These are phyloP conservation scores for Nixonia krombeini DNA, from an alignment of 1,140 invertebrate species.

Conservation along the genomic window DNA sequence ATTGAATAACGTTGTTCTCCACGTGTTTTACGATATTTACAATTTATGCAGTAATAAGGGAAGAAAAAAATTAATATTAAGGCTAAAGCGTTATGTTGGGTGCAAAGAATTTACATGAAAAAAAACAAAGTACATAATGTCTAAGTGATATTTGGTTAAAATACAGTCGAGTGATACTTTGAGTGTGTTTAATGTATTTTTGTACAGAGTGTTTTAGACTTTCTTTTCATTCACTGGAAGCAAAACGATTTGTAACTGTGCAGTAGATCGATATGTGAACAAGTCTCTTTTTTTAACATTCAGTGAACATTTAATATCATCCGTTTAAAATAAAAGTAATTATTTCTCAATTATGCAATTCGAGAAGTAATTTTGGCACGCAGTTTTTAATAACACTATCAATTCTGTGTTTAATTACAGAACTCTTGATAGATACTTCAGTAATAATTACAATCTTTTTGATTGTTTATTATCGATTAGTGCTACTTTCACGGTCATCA, in stretches of 20 bases:
- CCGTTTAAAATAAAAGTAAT: too few species aligned
- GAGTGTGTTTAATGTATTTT: conserved; percentile 56
- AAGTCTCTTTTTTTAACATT: too few species aligned
- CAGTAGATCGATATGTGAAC: too few species aligned
- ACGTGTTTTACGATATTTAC: conserved; percentile 61
- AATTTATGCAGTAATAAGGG: conserved; percentile 57
- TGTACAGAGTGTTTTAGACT: conserved; percentile 60
- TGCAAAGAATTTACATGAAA: conserved; percentile 57
- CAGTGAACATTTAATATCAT: too few species aligned
- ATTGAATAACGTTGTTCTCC: conserved; percentile 57
- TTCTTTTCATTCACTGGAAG: conserved; percentile 1
- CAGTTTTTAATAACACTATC: too few species aligned
- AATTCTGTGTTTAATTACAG: too few species aligned
- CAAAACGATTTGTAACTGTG: not conserved
- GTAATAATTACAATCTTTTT: too few species aligned
- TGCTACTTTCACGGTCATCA: too few species aligned
- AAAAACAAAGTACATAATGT: conserved; percentile 52
- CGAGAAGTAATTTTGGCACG: too few species aligned
- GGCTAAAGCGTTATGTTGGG: conserved; percentile 47
- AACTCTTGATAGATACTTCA: too few species aligned
- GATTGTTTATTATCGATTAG: too few species aligned
- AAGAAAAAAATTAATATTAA: conserved; percentile 54
- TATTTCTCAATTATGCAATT: too few species aligned
- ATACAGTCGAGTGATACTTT: conserved; percentile 50
- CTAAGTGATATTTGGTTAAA: conserved; percentile 57